A percentile compares a stretch with the other conserved stretches of the same genome.
Conservation (phyloP, 2,113 vertebrate species). For the Microcebus ravelobensis region DNA sequence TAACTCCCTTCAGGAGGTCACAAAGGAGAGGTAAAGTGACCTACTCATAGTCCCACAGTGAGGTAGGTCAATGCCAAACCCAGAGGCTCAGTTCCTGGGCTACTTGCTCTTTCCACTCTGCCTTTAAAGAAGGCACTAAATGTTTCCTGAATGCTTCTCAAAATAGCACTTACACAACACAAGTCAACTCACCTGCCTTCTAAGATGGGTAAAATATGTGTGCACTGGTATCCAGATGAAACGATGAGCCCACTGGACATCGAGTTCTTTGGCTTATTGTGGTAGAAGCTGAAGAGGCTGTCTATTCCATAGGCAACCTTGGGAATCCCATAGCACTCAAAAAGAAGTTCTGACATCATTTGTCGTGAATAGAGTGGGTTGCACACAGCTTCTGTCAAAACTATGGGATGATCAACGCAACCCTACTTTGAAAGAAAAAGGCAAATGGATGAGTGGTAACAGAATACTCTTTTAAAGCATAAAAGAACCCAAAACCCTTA, state of each 20-base stretch:
- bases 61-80: not conserved
- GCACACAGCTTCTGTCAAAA: conserved; percentile 89
- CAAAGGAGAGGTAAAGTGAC: not conserved
- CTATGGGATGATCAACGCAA: conserved; percentile 88
- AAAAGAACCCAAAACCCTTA: conserved; percentile 24
- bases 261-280: conserved; percentile 84
- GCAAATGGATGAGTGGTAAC: not conserved
- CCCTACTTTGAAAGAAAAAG: conserved; percentile 79
- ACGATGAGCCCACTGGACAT: conserved; percentile 91
- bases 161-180: not conserved
- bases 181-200: conserved; percentile 91
- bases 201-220: conserved; percentile 94
- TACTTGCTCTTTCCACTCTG: not conserved
- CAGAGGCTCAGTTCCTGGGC: not conserved
- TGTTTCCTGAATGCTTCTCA: not conserved
- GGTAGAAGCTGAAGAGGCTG: conserved; percentile 94
- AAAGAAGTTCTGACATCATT: conserved; percentile 94
- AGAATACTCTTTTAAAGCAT: conserved; percentile 17
- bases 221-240: conserved; percentile 96
- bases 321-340: conserved; percentile 96
- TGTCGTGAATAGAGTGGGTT: conserved; percentile 89
- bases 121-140: not conserved
- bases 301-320: conserved; percentile 95
- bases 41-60: not conserved
- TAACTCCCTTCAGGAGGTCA: not conserved